These are phyloP conservation scores for Brachypodius melanocephalos DNA, from an alignment of 2,113 vertebrate species.

Conservation along the genomic window DNA sequence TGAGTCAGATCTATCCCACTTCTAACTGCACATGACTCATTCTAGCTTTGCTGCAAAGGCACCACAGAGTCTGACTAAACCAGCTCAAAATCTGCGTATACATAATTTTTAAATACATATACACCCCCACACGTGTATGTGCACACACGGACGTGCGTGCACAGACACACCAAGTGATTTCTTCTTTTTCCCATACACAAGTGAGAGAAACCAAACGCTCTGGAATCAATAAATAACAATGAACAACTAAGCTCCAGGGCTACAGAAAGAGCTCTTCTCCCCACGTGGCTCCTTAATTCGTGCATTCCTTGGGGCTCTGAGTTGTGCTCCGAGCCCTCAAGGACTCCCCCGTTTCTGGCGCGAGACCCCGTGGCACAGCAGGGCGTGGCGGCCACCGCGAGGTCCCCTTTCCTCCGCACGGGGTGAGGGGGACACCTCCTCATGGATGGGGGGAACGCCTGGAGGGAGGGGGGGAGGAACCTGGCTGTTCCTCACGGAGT, in stretches of 20 bases:
- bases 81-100: neutral
- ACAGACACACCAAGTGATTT: neutral
- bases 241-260: conserved; percentile 3
- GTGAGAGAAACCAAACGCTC: neutral
- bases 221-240: conserved; percentile 59
- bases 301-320: neutral
- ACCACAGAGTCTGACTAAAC: neutral
- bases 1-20: conserved; percentile 15
- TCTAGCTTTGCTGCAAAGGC: neutral
- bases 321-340: neutral
- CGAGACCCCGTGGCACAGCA: neutral
- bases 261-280: conserved; percentile 17
- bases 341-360: neutral
- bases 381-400: neutral
- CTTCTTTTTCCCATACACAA: neutral
- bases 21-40: neutral
- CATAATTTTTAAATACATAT: neutral
- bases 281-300: neutral
- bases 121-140: neutral
- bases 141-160: neutral
- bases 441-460: neutral
- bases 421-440: neutral
- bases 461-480: neutral
- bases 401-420: neutral
- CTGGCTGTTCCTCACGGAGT: neutral